These are phyloP conservation scores for Gambusia affinis DNA, from an alignment of 2,113 vertebrate genomes.

Conservation along the genomic window DNA sequence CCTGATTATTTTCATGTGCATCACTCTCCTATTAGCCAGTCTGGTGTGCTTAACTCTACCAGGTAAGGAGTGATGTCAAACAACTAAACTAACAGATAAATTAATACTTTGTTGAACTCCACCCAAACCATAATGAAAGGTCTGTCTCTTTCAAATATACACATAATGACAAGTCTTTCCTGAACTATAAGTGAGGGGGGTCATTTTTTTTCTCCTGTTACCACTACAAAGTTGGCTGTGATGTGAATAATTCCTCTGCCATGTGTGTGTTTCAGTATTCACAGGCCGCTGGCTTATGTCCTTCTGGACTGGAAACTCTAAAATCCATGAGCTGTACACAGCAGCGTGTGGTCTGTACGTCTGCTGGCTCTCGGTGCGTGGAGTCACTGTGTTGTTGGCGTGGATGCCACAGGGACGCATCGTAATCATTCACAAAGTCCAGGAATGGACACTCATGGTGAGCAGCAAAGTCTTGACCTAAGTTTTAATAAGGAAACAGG, in stretches of 20 bases:
- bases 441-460: constrained; percentile 97
- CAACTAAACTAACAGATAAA: neutral
- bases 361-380: constrained; percentile 95
- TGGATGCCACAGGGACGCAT: constrained; percentile 98
- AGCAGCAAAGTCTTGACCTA: neutral
- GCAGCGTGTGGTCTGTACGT: constrained; percentile 97
- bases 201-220: neutral
- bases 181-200: constrained; percentile 1
- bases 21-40: constrained; percentile 95
- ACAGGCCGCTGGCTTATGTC: constrained; percentile 98
- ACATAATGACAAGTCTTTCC: neutral
- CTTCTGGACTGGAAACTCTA: constrained; percentile 97
- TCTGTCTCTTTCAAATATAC: neutral
- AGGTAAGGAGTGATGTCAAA: constrained; percentile 80
- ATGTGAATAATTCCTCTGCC: neutral
- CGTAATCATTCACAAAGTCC: constrained; percentile 95
- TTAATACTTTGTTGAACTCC: constrained; percentile 10
- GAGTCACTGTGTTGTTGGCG: constrained; percentile 90
- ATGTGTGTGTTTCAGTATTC: constrained; percentile 82
- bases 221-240: neutral
- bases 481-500: neutral
- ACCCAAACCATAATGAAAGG: constrained; percentile 40
- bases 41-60: constrained; percentile 97
- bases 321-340: constrained; percentile 98
- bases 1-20: constrained; percentile 96